Evolutionary conservation across 2,113 vertebrate species (phyloP).

Genomic region (Mus spicilegus): DNA sequence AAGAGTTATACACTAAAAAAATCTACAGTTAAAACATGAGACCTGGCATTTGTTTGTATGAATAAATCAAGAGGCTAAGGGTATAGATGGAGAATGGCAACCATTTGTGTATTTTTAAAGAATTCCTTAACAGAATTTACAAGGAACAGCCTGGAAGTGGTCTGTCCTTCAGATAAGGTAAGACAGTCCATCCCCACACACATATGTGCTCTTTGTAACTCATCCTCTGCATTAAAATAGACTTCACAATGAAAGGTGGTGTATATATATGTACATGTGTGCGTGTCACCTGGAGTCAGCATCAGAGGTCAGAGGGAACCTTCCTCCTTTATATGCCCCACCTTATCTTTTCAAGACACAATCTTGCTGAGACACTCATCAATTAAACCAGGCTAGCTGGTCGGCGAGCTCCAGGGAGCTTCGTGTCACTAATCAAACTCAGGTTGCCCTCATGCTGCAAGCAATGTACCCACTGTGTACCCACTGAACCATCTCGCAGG

Average conservation of each 20-base stretch:
- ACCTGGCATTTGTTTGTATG: background rate
- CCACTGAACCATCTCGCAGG: background rate
- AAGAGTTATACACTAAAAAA: background rate
- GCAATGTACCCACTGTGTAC: background rate
- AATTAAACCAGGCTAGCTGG: background rate
- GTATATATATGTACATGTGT: background rate
- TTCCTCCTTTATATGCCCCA: background rate
- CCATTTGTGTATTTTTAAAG: slow-evolving; percentile 6
- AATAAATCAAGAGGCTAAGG: background rate
- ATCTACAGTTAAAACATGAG: slow-evolving; percentile 16
- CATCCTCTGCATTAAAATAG: slow-evolving; percentile 23
- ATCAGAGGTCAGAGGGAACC: background rate
- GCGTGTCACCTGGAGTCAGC: background rate
- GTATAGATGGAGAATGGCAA: background rate
- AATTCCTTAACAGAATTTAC: background rate
- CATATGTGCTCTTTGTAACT: background rate
- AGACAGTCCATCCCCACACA: background rate
- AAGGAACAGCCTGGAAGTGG: background rate
- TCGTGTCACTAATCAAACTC: background rate
- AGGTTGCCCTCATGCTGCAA: background rate
- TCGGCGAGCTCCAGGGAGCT: background rate
- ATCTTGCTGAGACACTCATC: background rate
- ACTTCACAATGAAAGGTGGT: background rate
- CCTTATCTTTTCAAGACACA: background rate
- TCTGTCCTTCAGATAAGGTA: background rate